These are phyloP conservation scores for Apeltes quadracus DNA, from an alignment of 2,113 vertebrate genomes.

Conservation along the genomic window DNA sequence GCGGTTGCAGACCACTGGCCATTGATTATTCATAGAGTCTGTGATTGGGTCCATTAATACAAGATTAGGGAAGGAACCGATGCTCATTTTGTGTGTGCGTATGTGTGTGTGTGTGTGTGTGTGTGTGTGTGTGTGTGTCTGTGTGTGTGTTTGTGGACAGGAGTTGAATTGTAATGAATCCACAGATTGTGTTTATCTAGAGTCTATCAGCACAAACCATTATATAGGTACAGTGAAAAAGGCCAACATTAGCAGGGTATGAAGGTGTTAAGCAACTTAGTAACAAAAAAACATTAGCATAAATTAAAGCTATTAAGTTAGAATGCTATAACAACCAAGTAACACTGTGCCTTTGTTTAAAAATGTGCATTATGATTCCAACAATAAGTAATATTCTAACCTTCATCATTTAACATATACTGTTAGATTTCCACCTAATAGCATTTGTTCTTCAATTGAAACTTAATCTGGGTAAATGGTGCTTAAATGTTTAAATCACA, in stretches of 20 bases:
- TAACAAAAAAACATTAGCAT: slow-evolving; percentile 21
- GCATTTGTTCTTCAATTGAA: slow-evolving; percentile 81
- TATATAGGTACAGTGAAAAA: slow-evolving; percentile 33
- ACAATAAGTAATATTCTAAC: slow-evolving; percentile 50
- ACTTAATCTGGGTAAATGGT: slow-evolving; percentile 80
- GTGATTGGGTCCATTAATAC: slow-evolving; percentile 83
- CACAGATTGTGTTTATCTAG: slow-evolving; percentile 57
- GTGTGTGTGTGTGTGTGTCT: slow-evolving; percentile 36
- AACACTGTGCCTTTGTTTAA: slow-evolving; percentile 32
- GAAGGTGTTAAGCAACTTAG: slow-evolving; percentile 18
- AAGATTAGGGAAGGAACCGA: slow-evolving; percentile 80
- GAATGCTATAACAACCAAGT: slow-evolving; percentile 14
- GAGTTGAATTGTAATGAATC: slow-evolving; percentile 66
- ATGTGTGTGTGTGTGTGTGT: slow-evolving; percentile 34
- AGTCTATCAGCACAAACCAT: slow-evolving; percentile 35
- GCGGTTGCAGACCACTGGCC: slow-evolving; percentile 79
- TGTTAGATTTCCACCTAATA: slow-evolving; percentile 77
- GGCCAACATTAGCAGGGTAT: background rate
- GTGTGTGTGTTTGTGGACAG: slow-evolving; percentile 47
- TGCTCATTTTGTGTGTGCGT: slow-evolving; percentile 67
- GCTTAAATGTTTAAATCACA: slow-evolving; percentile 83
- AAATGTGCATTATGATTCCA: slow-evolving; percentile 39
- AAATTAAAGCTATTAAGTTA: slow-evolving; percentile 3
- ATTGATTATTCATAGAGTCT: slow-evolving; percentile 85
- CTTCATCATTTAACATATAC: slow-evolving; percentile 65